Base-by-base conservation (phyloP, 2,888 invertebrate species). In the Nebria salina region DNA sequence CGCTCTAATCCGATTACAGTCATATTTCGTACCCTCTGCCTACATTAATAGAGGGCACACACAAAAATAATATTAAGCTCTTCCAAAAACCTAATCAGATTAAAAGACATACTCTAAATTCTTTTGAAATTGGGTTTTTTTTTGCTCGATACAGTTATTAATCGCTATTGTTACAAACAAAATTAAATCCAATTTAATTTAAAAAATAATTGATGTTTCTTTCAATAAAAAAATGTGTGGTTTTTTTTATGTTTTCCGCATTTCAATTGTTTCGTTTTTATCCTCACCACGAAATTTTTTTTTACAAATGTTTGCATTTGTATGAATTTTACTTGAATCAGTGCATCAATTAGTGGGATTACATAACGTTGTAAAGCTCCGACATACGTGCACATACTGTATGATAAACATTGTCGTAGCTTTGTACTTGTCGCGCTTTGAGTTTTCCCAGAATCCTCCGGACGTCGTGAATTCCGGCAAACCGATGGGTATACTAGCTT, bases 1-100 rank as follows among this genome's bases (percentile, higher is more conserved):
- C 25, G 9, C 70, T 34, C 5, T 70, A 70, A 78, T 78, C 78
- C 72, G 78, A 78, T 78, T 77, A 77, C 41, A 77, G 77, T 26
- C 26, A 70, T 70, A 70, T 70, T 70, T 70, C 70, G 20, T 70
- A 25, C 70, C 70, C 26, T 11, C 20, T 34, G 34, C 70, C 70
- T 34, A 15, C 1, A 13, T 70, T 70, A 70, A 70, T 70, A 34
- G 70, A 20, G 70, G 25, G 70, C 34, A 7, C 54, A 54, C 72
- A 78, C 65, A 72, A 73, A 78, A 73, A 72, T 54, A 43, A 15
- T 66, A 70, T 20, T 34, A 70, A 70, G 26, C 70, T 70, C 34
- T 54, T 54, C 8, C 13, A 7, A 54, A 54, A 54, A 54, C 54
- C 7, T 54, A 54, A 54, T 54, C 54, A 54, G 54, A 54, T 54